These are phyloP conservation scores for Andrena marginata DNA, from an alignment of 2,888 invertebrate species.

Conservation along the genomic window DNA sequence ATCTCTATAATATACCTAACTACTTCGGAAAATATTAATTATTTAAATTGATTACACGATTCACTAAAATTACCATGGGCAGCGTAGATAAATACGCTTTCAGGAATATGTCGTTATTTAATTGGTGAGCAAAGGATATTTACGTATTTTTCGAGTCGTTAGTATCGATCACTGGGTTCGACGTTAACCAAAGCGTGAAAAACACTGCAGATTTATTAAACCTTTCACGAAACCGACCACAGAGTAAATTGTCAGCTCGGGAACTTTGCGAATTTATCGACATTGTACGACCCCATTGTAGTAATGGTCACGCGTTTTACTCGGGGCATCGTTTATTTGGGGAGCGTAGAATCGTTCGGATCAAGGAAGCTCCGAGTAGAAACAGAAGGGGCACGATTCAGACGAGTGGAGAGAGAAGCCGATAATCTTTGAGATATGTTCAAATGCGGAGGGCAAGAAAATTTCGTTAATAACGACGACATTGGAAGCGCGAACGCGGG, in stretches of 20 bases:
- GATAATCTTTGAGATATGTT: not conserved
- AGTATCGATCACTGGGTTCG: constrained; percentile 24
- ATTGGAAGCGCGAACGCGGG: not conserved
- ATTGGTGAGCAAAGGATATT: constrained; percentile 6
- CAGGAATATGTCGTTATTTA: too few species aligned
- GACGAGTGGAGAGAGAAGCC: not conserved
- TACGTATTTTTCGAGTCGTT: constrained; percentile 40
- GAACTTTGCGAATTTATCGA: constrained; percentile 67
- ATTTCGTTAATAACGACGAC: not conserved
- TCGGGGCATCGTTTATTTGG: constrained; percentile 38
- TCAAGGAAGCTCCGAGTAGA: constrained; percentile 7
- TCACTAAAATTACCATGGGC: not conserved
- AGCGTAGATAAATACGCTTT: not conserved
- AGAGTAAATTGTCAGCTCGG: constrained; percentile 67
- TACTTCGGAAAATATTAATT: too few species aligned
- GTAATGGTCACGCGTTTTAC: constrained; percentile 29
- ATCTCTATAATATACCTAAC: too few species aligned
- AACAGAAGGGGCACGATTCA: not conserved
- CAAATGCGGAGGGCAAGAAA: not conserved
- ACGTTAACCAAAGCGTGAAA: constrained; percentile 12
- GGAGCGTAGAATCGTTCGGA: not conserved
- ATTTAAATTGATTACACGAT: too few species aligned
- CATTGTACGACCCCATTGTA: constrained; percentile 44
- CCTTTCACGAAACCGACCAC: constrained; percentile 60
- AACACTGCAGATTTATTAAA: constrained; percentile 21